A percentile compares a stretch with the other conserved stretches of the same genome.
Conservation (phyloP, 2,888 invertebrate species). For the Hyposoter didymator region DNA sequence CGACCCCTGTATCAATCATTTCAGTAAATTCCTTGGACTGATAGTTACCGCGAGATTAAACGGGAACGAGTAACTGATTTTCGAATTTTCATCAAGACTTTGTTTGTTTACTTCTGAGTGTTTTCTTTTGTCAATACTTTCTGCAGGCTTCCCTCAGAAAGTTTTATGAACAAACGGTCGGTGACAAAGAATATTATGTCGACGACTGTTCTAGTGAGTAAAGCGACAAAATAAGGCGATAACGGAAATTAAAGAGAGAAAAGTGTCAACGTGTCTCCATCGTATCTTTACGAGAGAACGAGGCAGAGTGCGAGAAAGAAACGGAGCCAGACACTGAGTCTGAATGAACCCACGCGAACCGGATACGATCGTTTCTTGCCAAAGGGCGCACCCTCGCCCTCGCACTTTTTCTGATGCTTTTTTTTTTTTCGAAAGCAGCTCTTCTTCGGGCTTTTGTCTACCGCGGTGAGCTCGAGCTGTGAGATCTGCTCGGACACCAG, state of each 20-base stretch:
- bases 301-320: conserved; percentile 63
- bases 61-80: background rate
- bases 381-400: conserved; percentile 69
- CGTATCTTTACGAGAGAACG: conserved; percentile 17
- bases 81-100: background rate
- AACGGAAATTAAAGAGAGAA: conserved; percentile 52
- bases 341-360: conserved; percentile 78
- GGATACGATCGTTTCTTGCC: conserved; percentile 58
- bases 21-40: background rate
- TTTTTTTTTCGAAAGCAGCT: conserved; percentile 58
- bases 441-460: conserved; percentile 61
- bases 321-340: conserved; percentile 66
- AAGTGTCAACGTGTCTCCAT: conserved; percentile 46
- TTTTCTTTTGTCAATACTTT: background rate
- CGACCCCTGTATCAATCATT: conserved; percentile 42
- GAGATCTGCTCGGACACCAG: conserved; percentile 50
- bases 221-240: conserved; percentile 26
- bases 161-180: background rate
- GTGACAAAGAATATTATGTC: conserved; percentile 28
- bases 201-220: conserved; percentile 23
- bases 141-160: conserved; percentile 12
- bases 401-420: conserved; percentile 41
- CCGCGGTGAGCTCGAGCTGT: conserved; percentile 30
- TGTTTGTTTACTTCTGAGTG: background rate
- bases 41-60: background rate